Percentiles rank a stretch among this genome's conserved stretches.
These are phyloP conservation scores for Atrichornis clamosus DNA, from an alignment of 2,113 vertebrate genomes.

Conservation along the genomic window DNA sequence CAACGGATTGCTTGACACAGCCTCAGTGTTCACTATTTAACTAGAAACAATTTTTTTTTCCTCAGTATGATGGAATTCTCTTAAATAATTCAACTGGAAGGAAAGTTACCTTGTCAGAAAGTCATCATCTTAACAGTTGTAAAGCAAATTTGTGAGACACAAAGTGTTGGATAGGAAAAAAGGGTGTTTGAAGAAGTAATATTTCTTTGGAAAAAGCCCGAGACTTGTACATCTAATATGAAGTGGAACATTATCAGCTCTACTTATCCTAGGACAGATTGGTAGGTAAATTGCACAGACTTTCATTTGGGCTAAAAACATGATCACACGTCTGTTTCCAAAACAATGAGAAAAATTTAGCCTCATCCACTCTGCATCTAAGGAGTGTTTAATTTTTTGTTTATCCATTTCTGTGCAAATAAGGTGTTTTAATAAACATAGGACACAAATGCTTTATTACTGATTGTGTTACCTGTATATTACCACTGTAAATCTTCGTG, in stretches of 20 bases:
- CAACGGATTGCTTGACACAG: not conserved
- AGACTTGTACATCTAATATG: not conserved
- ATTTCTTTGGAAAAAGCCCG: not conserved
- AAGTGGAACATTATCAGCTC: not conserved
- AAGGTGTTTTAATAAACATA: not conserved
- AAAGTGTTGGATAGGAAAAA: not conserved
- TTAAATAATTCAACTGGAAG: constrained; percentile 34
- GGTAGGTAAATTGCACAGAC: not conserved
- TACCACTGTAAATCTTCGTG: not conserved
- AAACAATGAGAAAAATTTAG: not conserved
- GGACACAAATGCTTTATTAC: not conserved
- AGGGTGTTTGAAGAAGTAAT: not conserved
- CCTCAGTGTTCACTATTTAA: not conserved
- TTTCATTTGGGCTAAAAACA: not conserved
- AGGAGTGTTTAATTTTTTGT: not conserved
- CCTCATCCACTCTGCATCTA: not conserved
- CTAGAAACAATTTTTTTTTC: not conserved
- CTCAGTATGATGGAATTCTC: not conserved
- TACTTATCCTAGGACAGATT: not conserved
- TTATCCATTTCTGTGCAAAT: not conserved
- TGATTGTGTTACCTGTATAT: not conserved
- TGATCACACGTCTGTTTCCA: not conserved
- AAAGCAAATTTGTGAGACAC: constrained; percentile 6
- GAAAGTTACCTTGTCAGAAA: constrained; percentile 20
- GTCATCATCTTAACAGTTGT: not conserved